phyloP scores from a whole-genome alignment of 1,140 invertebrate species.

The Batillaria attramentaria region DNA sequence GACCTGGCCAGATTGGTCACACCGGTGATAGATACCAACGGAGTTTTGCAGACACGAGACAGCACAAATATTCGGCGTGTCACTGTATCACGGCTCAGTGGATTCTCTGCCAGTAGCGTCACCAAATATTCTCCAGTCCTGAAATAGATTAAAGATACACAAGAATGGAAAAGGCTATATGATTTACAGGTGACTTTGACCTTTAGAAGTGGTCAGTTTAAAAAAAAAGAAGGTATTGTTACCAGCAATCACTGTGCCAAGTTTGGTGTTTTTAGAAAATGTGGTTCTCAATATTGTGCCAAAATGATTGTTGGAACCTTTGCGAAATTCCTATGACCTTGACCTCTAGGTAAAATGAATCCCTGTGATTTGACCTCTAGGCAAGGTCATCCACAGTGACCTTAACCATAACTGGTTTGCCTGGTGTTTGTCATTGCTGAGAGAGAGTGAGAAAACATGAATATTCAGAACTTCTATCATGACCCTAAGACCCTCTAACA shows the following conservation, averaged over 20 bases:
- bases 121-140: slow-evolving; percentile 55
- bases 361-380: too few species aligned
- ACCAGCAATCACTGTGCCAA: too few species aligned
- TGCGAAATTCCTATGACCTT: not conserved
- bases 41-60: slow-evolving; percentile 46
- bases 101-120: slow-evolving; percentile 49
- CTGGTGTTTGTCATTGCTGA: too few species aligned
- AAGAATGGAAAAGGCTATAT: not conserved
- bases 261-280: not conserved
- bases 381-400: too few species aligned
- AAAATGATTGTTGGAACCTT: not conserved
- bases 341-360: too few species aligned
- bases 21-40: slow-evolving; percentile 47
- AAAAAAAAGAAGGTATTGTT: not conserved
- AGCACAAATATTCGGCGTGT: slow-evolving; percentile 52
- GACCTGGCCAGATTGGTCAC: too few species aligned
- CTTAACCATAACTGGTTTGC: too few species aligned
- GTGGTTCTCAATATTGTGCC: not conserved
- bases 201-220: not conserved
- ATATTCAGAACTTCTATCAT: too few species aligned
- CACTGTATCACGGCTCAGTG: slow-evolving; percentile 40
- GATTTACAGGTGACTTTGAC: not conserved
- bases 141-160: slow-evolving; percentile 25
- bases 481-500: too few species aligned
- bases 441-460: too few species aligned